phyloP scores from a whole-genome alignment of 2,113 vertebrate species.

The Tichodroma muraria region DNA sequence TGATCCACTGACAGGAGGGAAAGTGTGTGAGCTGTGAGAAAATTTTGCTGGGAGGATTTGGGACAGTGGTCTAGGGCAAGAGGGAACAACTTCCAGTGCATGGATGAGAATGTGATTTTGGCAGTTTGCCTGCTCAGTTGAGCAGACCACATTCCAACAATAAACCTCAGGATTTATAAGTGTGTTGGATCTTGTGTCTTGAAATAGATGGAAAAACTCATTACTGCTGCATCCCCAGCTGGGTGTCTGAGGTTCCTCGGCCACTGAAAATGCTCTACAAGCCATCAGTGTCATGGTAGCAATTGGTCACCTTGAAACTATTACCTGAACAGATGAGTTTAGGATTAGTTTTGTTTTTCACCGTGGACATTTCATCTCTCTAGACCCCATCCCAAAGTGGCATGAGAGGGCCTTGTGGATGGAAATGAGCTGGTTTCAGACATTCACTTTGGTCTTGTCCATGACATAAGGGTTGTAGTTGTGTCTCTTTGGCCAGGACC shows the following conservation, averaged over 20 bases:
- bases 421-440: not conserved
- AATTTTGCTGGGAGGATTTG: not conserved
- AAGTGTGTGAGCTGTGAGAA: not conserved
- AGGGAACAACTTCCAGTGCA: not conserved
- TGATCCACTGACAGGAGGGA: not conserved
- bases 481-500: not conserved
- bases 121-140: not conserved
- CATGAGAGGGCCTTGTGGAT: not conserved
- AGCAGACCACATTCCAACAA: not conserved
- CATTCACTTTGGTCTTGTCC: not conserved
- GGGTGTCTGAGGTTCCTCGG: not conserved
- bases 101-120: not conserved
- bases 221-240: not conserved
- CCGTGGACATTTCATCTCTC: not conserved
- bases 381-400: not conserved
- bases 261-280: not conserved
- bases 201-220: not conserved
- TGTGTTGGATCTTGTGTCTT: not conserved
- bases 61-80: not conserved
- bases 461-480: not conserved
- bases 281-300: not conserved
- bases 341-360: not conserved
- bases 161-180: not conserved
- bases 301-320: not conserved
- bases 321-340: not conserved